A percentile compares a stretch with the other conserved stretches of the same genome.
These are phyloP conservation scores for Saxidomus purpurata DNA, from an alignment of 1,140 invertebrate species.

Conservation along the genomic window DNA sequence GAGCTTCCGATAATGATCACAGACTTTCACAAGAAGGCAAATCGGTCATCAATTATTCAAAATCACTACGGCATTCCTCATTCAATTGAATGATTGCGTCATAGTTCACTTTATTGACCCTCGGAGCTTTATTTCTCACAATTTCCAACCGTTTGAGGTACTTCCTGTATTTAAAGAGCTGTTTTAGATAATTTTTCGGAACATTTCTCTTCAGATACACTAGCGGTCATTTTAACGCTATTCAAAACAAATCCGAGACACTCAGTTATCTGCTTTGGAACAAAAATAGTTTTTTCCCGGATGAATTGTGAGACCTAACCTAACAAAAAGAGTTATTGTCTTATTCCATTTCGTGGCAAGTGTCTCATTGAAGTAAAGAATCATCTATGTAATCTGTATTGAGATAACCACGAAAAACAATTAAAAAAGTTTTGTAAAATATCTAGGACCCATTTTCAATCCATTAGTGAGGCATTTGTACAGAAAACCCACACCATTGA, in stretches of 20 bases:
- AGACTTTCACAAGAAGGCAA: too few species aligned
- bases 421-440: not conserved
- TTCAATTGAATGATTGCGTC: slow-evolving; percentile 39
- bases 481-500: not conserved
- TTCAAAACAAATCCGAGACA: not conserved
- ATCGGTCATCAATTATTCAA: too few species aligned
- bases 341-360: not conserved
- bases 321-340: not conserved
- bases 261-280: not conserved
- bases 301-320: not conserved
- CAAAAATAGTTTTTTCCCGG: not conserved
- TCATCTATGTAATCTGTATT: not conserved
- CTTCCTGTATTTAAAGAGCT: slow-evolving; percentile 47
- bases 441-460: not conserved
- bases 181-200: slow-evolving; percentile 56
- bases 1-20: too few species aligned
- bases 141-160: slow-evolving; percentile 63
- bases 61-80: not conserved
- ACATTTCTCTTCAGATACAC: not conserved
- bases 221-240: not conserved
- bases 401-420: not conserved
- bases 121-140: slow-evolving; percentile 49
- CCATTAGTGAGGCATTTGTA: not conserved
- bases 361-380: not conserved
- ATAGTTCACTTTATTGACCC: slow-evolving; percentile 58